A percentile compares a stretch with the other conserved stretches of the same genome.
Conservation (phyloP, 2,113 vertebrate genomes). For the Bettongia penicillata region DNA sequence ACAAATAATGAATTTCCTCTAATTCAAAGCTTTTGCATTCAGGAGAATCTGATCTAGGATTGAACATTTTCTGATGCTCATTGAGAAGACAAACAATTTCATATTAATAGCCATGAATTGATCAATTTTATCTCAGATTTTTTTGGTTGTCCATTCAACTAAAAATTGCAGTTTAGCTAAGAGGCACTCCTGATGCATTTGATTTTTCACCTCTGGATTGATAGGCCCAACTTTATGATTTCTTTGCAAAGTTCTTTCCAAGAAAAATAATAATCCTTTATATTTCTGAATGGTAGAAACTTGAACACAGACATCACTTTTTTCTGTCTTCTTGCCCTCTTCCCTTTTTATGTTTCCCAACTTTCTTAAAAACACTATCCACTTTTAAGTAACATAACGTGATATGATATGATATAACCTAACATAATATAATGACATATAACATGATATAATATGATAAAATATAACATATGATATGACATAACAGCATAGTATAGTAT, state of each 20-base stretch:
- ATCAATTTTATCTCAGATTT: background rate
- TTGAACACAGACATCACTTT: no score
- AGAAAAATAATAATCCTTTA: background rate
- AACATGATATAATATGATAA: no score
- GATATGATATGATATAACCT: no score
- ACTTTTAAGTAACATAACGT: no score
- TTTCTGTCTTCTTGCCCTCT: no score
- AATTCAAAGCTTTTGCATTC: background rate
- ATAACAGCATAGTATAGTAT: no score
- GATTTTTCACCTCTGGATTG: background rate
- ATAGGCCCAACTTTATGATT: background rate
- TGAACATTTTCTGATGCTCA: background rate
- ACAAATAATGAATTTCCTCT: background rate
- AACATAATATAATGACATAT: no score
- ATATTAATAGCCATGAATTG: background rate
- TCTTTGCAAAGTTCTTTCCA: background rate
- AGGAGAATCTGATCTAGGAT: background rate
- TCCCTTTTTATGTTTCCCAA: no score
- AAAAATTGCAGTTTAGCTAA: background rate
- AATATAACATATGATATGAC: no score
- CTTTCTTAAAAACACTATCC: no score
- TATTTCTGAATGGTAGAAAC: background rate
- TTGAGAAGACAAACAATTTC: background rate
- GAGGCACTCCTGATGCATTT: background rate
- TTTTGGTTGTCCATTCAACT: background rate